Percentiles rank a stretch among this genome's conserved stretches.
phyloP scores from a whole-genome alignment of 2,888 invertebrate genomes.

The Rhagonycha lutea region DNA sequence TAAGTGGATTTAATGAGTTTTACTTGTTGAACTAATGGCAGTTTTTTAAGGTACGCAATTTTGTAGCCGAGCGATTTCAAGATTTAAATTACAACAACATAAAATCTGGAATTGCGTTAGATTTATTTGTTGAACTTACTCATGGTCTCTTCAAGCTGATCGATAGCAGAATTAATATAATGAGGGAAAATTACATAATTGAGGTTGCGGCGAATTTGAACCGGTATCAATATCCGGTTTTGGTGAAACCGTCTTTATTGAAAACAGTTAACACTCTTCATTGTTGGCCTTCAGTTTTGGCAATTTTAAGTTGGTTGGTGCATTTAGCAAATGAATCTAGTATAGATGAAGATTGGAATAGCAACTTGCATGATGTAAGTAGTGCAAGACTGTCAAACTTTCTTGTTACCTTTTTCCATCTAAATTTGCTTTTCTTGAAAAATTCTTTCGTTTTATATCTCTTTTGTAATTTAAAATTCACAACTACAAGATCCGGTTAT shows the following conservation, averaged over 20 bases:
- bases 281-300: constrained; percentile 20
- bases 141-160: constrained; percentile 5
- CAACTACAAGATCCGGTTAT: no score
- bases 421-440: no score
- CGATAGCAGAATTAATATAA: constrained; percentile 15
- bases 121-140: constrained; percentile 12
- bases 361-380: constrained; percentile 4
- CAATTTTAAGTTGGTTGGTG: constrained; percentile 16
- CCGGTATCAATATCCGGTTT: constrained; percentile 7
- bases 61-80: background rate
- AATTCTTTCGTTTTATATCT: no score
- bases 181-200: constrained; percentile 19
- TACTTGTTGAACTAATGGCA: background rate
- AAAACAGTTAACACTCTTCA: constrained; percentile 25
- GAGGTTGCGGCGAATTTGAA: constrained; percentile 17
- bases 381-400: background rate
- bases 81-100: background rate
- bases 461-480: no score
- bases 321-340: constrained; percentile 8
- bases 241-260: constrained; percentile 23
- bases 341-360: background rate
- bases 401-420: no score
- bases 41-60: constrained; percentile 12
- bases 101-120: constrained; percentile 20
- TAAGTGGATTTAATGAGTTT: background rate